These are phyloP conservation scores for Ferdinandea cuprea DNA, from an alignment of 2,888 invertebrate genomes.

Conservation along the genomic window DNA sequence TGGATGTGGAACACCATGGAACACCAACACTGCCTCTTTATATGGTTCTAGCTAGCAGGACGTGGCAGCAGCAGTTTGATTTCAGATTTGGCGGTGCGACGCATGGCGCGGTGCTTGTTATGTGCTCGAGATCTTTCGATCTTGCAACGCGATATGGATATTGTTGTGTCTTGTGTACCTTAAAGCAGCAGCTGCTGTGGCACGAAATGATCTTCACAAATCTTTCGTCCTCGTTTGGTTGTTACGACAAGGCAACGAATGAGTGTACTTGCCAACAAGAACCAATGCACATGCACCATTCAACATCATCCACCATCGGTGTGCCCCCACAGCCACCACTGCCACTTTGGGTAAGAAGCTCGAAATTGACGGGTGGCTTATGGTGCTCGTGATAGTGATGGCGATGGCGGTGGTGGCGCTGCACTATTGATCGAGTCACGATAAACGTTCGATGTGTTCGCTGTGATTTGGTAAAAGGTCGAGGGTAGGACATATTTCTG, in stretches of 20 bases:
- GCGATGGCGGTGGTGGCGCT: slow-evolving; percentile 70
- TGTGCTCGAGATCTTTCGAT: slow-evolving; percentile 73
- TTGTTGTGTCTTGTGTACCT: slow-evolving; percentile 49
- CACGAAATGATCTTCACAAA: slow-evolving; percentile 74
- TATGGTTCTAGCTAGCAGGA: slow-evolving; percentile 40
- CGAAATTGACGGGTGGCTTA: slow-evolving; percentile 72
- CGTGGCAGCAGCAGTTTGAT: slow-evolving; percentile 25
- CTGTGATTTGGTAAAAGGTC: slow-evolving; percentile 72
- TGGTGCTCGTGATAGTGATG: slow-evolving; percentile 50
- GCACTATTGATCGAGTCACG: slow-evolving; percentile 72
- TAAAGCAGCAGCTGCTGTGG: slow-evolving; percentile 61
- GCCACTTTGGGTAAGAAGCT: slow-evolving; percentile 63
- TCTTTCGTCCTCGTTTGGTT: slow-evolving; percentile 65
- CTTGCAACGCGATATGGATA: slow-evolving; percentile 70
- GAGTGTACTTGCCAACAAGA: slow-evolving; percentile 49
- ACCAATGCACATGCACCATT: slow-evolving; percentile 36
- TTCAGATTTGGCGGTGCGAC: slow-evolving; percentile 26
- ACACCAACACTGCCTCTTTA: slow-evolving; percentile 23
- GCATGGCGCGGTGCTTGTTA: slow-evolving; percentile 44
- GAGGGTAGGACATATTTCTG: slow-evolving; percentile 69
- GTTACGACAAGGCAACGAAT: slow-evolving; percentile 66
- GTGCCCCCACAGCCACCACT: not conserved
- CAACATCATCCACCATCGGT: slow-evolving; percentile 9
- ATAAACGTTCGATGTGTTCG: slow-evolving; percentile 69
- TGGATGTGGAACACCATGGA: not conserved